Evolutionary conservation across 2,888 invertebrate genomes (phyloP), one percentile per base, ranked within the genome.

Genomic region (Drosophila lacicola): DNA sequence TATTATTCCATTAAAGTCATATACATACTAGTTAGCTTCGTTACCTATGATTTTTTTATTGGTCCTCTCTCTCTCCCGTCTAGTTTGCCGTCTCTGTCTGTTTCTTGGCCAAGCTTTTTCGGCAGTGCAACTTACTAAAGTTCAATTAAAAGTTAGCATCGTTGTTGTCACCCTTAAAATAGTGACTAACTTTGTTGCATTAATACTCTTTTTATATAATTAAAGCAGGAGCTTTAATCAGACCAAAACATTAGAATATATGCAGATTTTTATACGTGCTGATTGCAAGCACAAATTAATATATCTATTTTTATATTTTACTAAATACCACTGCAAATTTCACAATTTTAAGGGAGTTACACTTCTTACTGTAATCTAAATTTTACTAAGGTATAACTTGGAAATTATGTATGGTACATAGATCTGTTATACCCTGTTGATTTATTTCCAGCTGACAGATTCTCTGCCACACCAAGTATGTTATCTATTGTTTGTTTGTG

Each of bases 1-100:
- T 81, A 87, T 90, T 90, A 87, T 87, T 87, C 90, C 89, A 90
- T 90, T 90, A 84, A 89, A 83, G 81, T 68, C 75, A 80, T 84
- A 78, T 75, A 50, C 46, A 50, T 41, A 37, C 44, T 33, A 42
- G 55, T 36, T 42, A 5, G 51, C 36, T 46, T 13, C 44, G 44
- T 39, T 55, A 57, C 56, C 51, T 64, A 33, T 17, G 39, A 41
- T 58, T 69, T 71, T 69, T 72, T 67, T 53, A 70, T 66, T 75
- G 66, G 36, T 57, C 14, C 39, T 33, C 29, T 10, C 10, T n/a
- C 9, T 45, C n/a, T 29, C 17, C 11, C 34, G 19, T 42, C 17
- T 39, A n/a, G 36, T 21, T 21, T 53, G 51, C n/a, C 44, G 17
- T 44, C 50, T 37, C 29, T 19, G 34, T 45, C 54, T 46, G 13